Evolutionary conservation across 2,888 invertebrate species (phyloP), one percentile per base, ranked within the genome.

Genomic region (Slavum lentiscoides): DNA sequence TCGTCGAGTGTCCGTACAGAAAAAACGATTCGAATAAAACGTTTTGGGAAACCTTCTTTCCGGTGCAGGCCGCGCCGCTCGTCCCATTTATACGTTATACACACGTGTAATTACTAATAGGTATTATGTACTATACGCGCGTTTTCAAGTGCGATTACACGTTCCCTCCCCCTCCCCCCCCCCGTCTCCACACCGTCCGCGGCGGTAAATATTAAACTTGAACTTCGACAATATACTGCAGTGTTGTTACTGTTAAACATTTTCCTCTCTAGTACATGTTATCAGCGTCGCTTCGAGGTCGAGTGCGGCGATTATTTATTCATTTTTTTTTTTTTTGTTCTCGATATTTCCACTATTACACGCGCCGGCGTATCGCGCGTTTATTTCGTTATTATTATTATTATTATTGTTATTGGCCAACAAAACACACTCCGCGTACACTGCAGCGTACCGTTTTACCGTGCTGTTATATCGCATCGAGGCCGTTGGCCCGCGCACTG

Each of bases 121-220:
- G n/a, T n/a, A n/a, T n/a, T n/a, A n/a, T n/a, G n/a, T 43, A 30
- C 4, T 43, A 43, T 43, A 43, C 43, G 43, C 9, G 30, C 11
- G 80, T 80, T 72, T 62, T 80, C 80, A 58, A 80, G 64, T 58
- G 80, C 66, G 64, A 70, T 70, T 70, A 21, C 37, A 39, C 64
- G 55, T 39, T 74, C 1, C 9, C 9, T 6, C 9, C 6, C 6
- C 9, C 9, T 6, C 9, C 6, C 9, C 1, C 9, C 9, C 9
- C 6, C 9, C 9, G 7, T 55, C 66, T n/a, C n/a, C n/a, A n/a
- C 23, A 13, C 9, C 70, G 77, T 70, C 80, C 64, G 80, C 80
- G 58, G 30, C 21, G 77, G 61, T 66, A 53, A 61, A 61, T 30
- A 30, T 80, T 80, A 80, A 80, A 80, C 80, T 80, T 80, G 80